Conservation (phyloP, 2,797 vertebrate species). For the Amphiprion clarkii region DNA sequence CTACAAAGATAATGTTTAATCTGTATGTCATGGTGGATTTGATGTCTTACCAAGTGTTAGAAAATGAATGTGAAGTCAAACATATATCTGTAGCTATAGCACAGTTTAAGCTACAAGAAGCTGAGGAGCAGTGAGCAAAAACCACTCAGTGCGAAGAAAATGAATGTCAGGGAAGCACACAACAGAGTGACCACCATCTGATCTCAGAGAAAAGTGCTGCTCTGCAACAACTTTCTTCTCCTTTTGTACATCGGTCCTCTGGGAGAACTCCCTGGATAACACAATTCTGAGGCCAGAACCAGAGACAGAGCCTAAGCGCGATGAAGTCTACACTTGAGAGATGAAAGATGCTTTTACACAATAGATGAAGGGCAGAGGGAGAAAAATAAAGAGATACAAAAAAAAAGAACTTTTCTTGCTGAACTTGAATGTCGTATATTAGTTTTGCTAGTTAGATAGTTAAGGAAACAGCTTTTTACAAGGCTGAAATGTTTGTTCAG, state of each 20-base stretch:
- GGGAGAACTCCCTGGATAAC: slow-evolving; percentile 46
- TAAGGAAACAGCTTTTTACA: slow-evolving; percentile 33
- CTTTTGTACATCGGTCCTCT: slow-evolving; percentile 50
- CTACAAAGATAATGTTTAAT: not conserved
- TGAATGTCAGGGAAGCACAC: slow-evolving; percentile 55
- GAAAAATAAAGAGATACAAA: slow-evolving; percentile 27
- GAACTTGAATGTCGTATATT: slow-evolving; percentile 35
- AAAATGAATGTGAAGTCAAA: not conserved
- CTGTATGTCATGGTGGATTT: not conserved
- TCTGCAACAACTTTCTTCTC: slow-evolving; percentile 58
- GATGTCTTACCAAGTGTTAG: not conserved
- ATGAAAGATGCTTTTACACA: slow-evolving; percentile 57
- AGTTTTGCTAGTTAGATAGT: slow-evolving; percentile 23
- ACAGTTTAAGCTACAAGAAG: slow-evolving; percentile 13
- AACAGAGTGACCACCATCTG: slow-evolving; percentile 56
- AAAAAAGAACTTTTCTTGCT: not conserved
- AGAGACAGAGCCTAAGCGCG: slow-evolving; percentile 55
- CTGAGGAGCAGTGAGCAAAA: slow-evolving; percentile 36
- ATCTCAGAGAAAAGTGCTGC: slow-evolving; percentile 59
- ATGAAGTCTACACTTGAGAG: slow-evolving; percentile 51
- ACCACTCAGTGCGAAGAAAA: slow-evolving; percentile 35
- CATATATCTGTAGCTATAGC: not conserved
- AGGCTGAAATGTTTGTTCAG: slow-evolving; percentile 51
- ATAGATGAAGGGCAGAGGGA: slow-evolving; percentile 42
- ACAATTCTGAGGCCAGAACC: slow-evolving; percentile 53